Evolutionary conservation across 2,113 vertebrate species (phyloP).

Genomic region (Garra rufa): DNA sequence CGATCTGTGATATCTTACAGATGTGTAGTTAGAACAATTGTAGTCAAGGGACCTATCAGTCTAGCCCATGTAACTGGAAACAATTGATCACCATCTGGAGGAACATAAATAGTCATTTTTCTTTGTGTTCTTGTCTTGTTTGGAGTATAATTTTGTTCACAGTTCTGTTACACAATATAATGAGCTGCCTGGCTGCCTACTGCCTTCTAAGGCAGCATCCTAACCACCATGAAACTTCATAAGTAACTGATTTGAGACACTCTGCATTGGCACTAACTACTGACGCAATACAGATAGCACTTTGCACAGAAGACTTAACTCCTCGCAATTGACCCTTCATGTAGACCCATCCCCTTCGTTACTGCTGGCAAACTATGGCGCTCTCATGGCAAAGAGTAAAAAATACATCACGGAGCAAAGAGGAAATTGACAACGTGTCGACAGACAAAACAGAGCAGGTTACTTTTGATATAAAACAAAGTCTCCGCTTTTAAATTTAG

Average conservation of each 20-base stretch:
- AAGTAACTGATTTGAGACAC: not conserved
- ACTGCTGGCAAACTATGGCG: no score
- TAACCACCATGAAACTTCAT: not conserved
- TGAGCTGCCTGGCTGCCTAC: not conserved
- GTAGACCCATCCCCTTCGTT: no score
- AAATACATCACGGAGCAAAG: no score
- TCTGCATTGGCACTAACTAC: not conserved
- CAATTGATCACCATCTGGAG: constrained; percentile 27
- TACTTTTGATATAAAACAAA: no score
- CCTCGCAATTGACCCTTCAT: not conserved
- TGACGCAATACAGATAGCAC: not conserved
- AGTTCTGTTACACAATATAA: constrained; percentile 13
- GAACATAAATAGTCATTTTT: constrained; percentile 32
- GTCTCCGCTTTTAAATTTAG: no score
- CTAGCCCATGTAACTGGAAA: not conserved
- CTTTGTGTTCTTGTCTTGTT: not conserved
- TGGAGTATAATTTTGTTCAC: constrained; percentile 5
- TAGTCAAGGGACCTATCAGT: constrained; percentile 25
- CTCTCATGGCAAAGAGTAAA: no score
- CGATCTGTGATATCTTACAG: constrained; percentile 18
- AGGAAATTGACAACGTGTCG: no score
- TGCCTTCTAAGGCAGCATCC: constrained; percentile 10
- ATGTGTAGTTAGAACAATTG: constrained; percentile 18
- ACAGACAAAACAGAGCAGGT: no score
- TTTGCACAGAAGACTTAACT: not conserved